These are phyloP conservation scores for Crocodylus rhombifer DNA, from an alignment of 2,797 vertebrate species.

Conservation along the genomic window DNA sequence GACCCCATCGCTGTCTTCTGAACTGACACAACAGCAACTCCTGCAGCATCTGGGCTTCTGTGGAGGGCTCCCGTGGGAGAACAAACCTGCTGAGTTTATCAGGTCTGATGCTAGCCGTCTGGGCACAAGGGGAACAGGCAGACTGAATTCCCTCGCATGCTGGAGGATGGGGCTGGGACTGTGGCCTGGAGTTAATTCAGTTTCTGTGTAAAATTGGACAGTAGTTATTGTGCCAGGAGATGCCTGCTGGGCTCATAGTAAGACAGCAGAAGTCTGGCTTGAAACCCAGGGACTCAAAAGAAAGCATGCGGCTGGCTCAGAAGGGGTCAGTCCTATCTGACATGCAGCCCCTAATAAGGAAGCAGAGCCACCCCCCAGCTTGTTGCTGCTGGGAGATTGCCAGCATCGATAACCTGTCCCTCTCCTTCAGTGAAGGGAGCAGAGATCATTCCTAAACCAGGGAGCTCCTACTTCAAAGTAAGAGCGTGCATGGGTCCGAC, in stretches of 20 bases:
- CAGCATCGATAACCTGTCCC: background rate
- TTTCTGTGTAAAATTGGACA: background rate
- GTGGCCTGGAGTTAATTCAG: background rate
- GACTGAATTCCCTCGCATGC: too few relatives aligned
- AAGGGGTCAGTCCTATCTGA: background rate
- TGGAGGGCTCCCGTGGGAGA: background rate
- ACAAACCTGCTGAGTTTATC: background rate
- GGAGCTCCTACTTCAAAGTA: constrained; percentile 19
- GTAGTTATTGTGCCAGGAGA: background rate
- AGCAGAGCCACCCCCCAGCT: background rate
- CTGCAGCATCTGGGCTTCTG: background rate
- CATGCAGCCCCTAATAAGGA: background rate
- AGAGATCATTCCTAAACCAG: background rate
- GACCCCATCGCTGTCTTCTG: background rate
- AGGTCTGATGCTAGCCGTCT: background rate
- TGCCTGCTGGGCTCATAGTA: background rate
- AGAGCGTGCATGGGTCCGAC: background rate
- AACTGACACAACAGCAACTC: background rate
- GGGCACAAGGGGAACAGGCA: too few relatives aligned
- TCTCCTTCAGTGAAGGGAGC: background rate
- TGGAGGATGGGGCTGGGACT: background rate
- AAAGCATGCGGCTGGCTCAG: background rate
- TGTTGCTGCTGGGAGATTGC: background rate
- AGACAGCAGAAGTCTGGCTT: background rate
- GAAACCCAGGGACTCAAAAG: background rate